Conservation (phyloP, 2,113 vertebrate species). For the Menidia beryllina region DNA sequence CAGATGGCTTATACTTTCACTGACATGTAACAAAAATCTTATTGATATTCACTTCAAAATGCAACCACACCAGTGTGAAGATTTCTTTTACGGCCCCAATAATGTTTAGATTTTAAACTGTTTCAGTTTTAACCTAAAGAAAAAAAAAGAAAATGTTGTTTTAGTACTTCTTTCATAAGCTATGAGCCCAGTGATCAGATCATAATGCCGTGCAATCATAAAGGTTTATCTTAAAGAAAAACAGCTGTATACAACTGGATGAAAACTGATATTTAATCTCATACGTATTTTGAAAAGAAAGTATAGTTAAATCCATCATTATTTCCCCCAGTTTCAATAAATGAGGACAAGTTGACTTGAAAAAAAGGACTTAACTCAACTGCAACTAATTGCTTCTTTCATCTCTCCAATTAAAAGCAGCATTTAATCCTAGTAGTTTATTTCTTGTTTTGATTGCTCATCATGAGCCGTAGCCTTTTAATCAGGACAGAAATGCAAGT, state of each 20-base stretch:
- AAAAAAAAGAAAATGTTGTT: neutral
- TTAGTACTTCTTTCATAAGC: neutral
- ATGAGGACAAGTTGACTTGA: slow-evolving; percentile 53
- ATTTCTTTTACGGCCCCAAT: neutral
- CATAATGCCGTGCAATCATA: no score
- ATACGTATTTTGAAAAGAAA: neutral
- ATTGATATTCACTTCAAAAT: neutral
- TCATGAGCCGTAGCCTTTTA: slow-evolving; percentile 68
- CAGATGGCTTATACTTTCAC: neutral
- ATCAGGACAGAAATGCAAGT: slow-evolving; percentile 63
- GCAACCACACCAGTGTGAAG: neutral
- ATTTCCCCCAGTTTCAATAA: slow-evolving; percentile 47
- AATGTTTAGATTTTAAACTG: neutral
- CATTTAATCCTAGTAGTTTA: slow-evolving; percentile 76
- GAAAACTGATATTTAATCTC: neutral
- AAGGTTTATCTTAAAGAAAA: neutral
- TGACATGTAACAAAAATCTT: neutral
- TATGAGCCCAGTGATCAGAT: neutral
- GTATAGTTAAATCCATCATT: slow-evolving; percentile 37
- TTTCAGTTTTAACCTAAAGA: neutral
- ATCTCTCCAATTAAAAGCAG: slow-evolving; percentile 79
- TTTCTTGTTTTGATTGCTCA: slow-evolving; percentile 76
- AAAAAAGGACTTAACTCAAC: slow-evolving; percentile 63
- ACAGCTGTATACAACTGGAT: neutral
- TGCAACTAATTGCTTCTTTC: slow-evolving; percentile 81